phyloP scores from a whole-genome alignment of 2,888 invertebrate species.

The Drosophila imparisetae region DNA sequence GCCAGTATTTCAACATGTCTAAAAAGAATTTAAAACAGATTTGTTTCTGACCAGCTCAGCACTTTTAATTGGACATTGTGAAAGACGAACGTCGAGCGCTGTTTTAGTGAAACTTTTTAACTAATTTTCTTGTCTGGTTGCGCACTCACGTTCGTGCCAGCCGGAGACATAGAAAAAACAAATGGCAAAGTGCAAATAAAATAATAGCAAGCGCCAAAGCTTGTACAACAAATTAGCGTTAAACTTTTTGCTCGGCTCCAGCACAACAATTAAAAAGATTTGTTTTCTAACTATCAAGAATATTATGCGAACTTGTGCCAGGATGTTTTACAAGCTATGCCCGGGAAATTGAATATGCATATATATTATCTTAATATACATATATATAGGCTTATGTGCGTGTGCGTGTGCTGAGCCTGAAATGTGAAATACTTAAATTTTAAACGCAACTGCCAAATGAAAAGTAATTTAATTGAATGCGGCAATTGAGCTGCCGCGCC shows the following conservation, averaged over 20 bases:
- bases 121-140: slow-evolving; percentile 72
- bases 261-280: slow-evolving; percentile 69
- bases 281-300: slow-evolving; percentile 39
- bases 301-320: slow-evolving; percentile 35
- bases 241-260: slow-evolving; percentile 53
- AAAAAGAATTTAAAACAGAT: not conserved
- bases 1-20: not conserved
- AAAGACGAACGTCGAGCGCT: slow-evolving; percentile 43
- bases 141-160: slow-evolving; percentile 25
- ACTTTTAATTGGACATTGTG: slow-evolving; percentile 10
- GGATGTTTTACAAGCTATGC: slow-evolving; percentile 18
- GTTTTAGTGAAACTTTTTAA: slow-evolving; percentile 69
- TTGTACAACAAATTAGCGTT: slow-evolving; percentile 58
- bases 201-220: slow-evolving; percentile 43
- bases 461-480: slow-evolving; percentile 70
- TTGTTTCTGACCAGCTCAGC: slow-evolving; percentile 3
- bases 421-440: slow-evolving; percentile 38
- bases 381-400: slow-evolving; percentile 2
- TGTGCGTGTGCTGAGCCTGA: slow-evolving; percentile 6
- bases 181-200: slow-evolving; percentile 21
- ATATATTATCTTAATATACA: not conserved
- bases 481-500: slow-evolving; percentile 43
- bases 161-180: slow-evolving; percentile 16
- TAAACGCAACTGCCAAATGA: slow-evolving; percentile 48
- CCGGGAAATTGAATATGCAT: slow-evolving; percentile 7